Base-by-base conservation (phyloP, 2,888 invertebrate genomes). In the Trissolcus japonicus region DNA sequence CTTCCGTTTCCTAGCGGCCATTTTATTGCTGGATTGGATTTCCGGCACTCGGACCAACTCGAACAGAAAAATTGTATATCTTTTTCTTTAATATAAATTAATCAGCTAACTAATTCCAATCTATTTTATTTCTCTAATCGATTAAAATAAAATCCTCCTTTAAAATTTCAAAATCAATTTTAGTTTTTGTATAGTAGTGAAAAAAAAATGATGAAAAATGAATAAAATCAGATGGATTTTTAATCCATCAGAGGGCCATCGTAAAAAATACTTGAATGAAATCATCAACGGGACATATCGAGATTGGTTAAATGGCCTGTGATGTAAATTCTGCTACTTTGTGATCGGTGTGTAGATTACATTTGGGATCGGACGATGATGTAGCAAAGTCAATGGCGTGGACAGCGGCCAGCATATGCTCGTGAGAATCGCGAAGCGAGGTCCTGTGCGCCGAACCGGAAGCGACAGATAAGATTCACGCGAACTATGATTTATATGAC, bases 361-460 rank as follows among this genome's bases (percentile, higher is more conserved):
- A 80, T 81, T 69, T 40, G 41, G 80, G 71, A 74, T 80, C 57
- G 79, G 78, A 80, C 78, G 78, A 78, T 80, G 80, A 80, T 75
- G 56, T 72, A 75, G 80, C 86, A 80, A 83, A 84, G 88, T 88
- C 88, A 89, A 89, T 89, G 89, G 89, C 86, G 88, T 89, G 89
- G 89, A 89, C 89, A 88, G 86, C 88, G 89, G 89, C 82, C 88
- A 85, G 88, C 89, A 89, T 89, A 89, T 89, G 89, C 85, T 86
- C 68, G 63, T 63, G 50, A 69, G 68, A 67, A 75, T 75, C 68
- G 82, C 82, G 83, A 81, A 83, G 77, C 82, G 80, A 84, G 82
- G 79, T 83, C 83, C 80, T 82, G 86, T 84, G 83, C 88, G 84
- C 76, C 83, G 82, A 84, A 88, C 86, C 86, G 87, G 87, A 88